Conservation (phyloP, 2,888 invertebrate species). For the Ceratothoa steindachneri region DNA sequence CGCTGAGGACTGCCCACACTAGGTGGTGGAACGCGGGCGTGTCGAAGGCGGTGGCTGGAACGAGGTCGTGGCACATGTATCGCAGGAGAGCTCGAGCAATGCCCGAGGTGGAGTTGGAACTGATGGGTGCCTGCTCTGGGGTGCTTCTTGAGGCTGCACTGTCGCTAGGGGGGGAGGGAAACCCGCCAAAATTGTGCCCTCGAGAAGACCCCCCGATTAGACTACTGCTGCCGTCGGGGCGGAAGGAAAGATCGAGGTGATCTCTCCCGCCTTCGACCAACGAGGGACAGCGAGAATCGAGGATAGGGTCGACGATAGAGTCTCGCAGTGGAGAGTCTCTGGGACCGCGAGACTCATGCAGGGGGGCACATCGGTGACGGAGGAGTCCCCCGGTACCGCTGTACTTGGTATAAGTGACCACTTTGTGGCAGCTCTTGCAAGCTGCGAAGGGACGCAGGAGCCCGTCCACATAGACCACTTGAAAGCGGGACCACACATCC, state of each 20-base stretch:
- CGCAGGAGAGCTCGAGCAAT: conserved; percentile 40
- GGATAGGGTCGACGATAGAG: conserved; percentile 2
- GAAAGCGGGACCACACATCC: conserved; percentile 43
- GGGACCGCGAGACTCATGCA: conserved; percentile 23
- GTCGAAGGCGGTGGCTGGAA: conserved; percentile 27
- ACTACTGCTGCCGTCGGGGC: conserved; percentile 6
- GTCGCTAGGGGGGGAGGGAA: background rate
- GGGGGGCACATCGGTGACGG: conserved; percentile 30
- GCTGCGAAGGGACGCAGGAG: conserved; percentile 33
- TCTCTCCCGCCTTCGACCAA: conserved; percentile 22
- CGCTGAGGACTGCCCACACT: conserved; percentile 40
- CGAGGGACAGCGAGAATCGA: conserved; percentile 31
- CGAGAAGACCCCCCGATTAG: conserved; percentile 2
- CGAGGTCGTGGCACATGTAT: conserved; percentile 46
- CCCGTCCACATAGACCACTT: conserved; percentile 40
- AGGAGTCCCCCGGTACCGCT: conserved; percentile 41
- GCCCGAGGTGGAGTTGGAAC: conserved; percentile 22
- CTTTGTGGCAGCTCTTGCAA: conserved; percentile 41
- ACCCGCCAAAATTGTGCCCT: background rate
- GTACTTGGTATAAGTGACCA: conserved; percentile 45
- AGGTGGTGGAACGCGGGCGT: conserved; percentile 34
- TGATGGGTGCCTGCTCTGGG: conserved; percentile 19
- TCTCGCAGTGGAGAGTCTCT: conserved; percentile 19
- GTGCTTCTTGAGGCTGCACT: background rate
- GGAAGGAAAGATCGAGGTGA: conserved; percentile 5